A percentile compares a stretch with the other conserved stretches of the same genome.
Conservation (phyloP, 2,113 vertebrate genomes). For the Dicaeum eximium region DNA sequence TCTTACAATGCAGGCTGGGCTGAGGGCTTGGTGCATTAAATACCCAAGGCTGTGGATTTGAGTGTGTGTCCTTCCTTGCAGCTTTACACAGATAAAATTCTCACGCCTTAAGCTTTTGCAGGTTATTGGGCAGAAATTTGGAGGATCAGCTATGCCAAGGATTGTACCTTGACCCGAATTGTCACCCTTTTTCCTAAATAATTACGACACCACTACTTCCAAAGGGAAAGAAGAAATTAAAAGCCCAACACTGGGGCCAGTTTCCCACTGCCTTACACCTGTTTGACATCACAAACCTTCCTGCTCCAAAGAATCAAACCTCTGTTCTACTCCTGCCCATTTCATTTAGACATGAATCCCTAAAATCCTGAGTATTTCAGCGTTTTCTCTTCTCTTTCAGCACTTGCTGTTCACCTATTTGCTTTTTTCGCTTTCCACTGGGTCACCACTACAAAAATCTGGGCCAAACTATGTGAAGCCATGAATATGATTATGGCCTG, state of each 20-base stretch:
- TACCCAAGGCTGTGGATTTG: background rate
- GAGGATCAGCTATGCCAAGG: background rate
- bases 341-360: background rate
- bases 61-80: accelerated
- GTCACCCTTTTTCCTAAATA: background rate
- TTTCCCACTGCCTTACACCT: background rate
- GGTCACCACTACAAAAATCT: background rate
- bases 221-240: background rate
- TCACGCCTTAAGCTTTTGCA: background rate
- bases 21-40: accelerated
- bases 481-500: slow-evolving; percentile 10
- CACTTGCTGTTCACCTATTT: background rate
- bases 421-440: background rate
- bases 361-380: background rate
- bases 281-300: background rate
- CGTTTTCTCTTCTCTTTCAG: background rate
- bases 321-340: background rate
- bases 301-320: background rate
- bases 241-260: background rate
- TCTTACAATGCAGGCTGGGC: accelerated
- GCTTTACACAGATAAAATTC: background rate
- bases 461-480: background rate
- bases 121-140: background rate
- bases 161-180: background rate
- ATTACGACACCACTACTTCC: background rate